Percentiles rank a stretch among this genome's conserved stretches.
These are phyloP conservation scores for Dynastes grantii DNA, from an alignment of 2,888 invertebrate species.

Conservation along the genomic window DNA sequence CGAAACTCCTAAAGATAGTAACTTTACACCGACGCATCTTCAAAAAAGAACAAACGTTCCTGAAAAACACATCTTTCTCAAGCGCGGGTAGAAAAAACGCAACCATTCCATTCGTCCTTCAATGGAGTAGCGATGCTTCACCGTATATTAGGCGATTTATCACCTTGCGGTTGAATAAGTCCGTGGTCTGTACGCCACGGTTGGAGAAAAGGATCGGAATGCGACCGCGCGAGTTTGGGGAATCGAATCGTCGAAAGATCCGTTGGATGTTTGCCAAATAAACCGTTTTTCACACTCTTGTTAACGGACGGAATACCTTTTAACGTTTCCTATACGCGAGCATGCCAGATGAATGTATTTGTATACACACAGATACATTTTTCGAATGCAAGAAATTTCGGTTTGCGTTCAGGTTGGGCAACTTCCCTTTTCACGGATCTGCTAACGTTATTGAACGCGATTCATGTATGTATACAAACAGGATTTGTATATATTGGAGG, in stretches of 20 bases:
- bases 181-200: not conserved
- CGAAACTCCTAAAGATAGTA: not conserved
- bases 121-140: too few species aligned
- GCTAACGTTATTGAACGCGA: not conserved
- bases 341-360: not conserved
- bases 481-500: too few species aligned
- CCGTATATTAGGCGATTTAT: conserved; percentile 28
- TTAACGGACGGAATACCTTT: conserved; percentile 13
- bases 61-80: not conserved
- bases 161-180: conserved; percentile 24
- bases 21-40: not conserved
- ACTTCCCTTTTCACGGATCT: not conserved
- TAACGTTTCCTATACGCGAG: not conserved
- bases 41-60: not conserved
- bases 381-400: conserved; percentile 2
- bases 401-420: not conserved
- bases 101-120: conserved; percentile 1
- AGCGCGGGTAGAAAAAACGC: too few species aligned
- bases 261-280: conserved; percentile 24
- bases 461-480: too few species aligned
- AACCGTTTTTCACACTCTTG: conserved; percentile 10
- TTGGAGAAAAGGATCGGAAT: not conserved
- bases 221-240: not conserved
- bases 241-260: not conserved
- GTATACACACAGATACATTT: not conserved